These are phyloP conservation scores for Trachelipus rathkii DNA, from an alignment of 1,140 invertebrate genomes.

Conservation along the genomic window DNA sequence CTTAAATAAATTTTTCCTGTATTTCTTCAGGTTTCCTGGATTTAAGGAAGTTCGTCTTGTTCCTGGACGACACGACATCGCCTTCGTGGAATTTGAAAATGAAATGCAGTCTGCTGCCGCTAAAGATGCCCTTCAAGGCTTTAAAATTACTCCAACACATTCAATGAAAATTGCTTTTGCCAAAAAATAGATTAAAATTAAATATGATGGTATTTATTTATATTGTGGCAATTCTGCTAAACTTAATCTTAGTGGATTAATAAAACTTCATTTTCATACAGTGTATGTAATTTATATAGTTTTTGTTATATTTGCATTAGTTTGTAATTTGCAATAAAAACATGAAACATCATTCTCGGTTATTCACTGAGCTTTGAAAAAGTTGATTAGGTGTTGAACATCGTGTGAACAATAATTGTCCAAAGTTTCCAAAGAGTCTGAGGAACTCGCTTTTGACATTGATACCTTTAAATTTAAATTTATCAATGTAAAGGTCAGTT, in stretches of 20 bases:
- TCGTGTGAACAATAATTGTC: conserved; percentile 57
- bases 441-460: conserved; percentile 62
- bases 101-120: conserved; percentile 93
- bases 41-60: conserved; percentile 99
- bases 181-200: conserved; percentile 72
- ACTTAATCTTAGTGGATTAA: no score
- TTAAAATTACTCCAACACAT: conserved; percentile 97
- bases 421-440: conserved; percentile 57
- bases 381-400: conserved; percentile 41
- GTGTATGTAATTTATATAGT: no score
- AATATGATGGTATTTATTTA: no score
- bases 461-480: conserved; percentile 71
- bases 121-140: conserved; percentile 95
- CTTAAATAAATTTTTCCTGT: no score
- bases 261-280: no score
- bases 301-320: no score
- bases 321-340: no score
- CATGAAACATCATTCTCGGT: no score
- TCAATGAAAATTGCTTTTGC: conserved; percentile 99
- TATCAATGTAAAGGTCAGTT: conserved; percentile 73
- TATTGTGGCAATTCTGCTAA: no score
- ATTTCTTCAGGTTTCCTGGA: conserved; percentile 75
- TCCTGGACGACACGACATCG: conserved; percentile 96
- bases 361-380: conserved; percentile 37
- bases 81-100: conserved; percentile 99